These are phyloP conservation scores for Acrocyrtus sp. DNA, from an alignment of 2,888 invertebrate genomes.

Conservation along the genomic window DNA sequence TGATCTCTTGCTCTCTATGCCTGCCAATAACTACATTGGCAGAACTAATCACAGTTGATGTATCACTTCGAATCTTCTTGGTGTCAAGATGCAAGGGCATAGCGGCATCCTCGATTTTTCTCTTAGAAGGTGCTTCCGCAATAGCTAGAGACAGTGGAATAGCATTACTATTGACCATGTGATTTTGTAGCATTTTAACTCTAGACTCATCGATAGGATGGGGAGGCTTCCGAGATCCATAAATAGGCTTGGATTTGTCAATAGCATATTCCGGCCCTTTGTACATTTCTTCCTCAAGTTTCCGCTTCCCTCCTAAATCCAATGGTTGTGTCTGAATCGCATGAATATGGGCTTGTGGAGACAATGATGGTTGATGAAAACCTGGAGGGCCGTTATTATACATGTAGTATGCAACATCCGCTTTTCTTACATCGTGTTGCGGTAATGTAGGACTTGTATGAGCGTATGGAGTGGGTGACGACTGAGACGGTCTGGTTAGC, in stretches of 20 bases:
- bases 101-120: conserved; percentile 31
- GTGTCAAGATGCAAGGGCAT: conserved; percentile 39
- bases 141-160: conserved; percentile 53
- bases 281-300: conserved; percentile 54
- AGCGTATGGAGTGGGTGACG: conserved; percentile 68
- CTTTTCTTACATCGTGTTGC: conserved; percentile 54
- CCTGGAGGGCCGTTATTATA: conserved; percentile 47
- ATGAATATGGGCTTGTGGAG: conserved; percentile 43
- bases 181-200: conserved; percentile 67
- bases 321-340: conserved; percentile 81
- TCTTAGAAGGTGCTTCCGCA: conserved; percentile 26
- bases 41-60: background rate
- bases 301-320: conserved; percentile 73
- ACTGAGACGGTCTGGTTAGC: conserved; percentile 67
- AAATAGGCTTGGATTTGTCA: conserved; percentile 71
- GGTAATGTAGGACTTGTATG: conserved; percentile 64
- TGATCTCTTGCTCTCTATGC: conserved; percentile 32
- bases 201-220: conserved; percentile 75
- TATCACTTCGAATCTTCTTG: conserved; percentile 39
- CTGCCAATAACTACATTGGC: conserved; percentile 22
- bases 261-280: conserved; percentile 66
- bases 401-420: conserved; percentile 56
- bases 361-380: conserved; percentile 37
- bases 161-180: conserved; percentile 61
- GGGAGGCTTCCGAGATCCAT: conserved; percentile 71